These are phyloP conservation scores for Erythrocercus mccallii DNA, from an alignment of 2,113 vertebrate genomes.

Conservation along the genomic window DNA sequence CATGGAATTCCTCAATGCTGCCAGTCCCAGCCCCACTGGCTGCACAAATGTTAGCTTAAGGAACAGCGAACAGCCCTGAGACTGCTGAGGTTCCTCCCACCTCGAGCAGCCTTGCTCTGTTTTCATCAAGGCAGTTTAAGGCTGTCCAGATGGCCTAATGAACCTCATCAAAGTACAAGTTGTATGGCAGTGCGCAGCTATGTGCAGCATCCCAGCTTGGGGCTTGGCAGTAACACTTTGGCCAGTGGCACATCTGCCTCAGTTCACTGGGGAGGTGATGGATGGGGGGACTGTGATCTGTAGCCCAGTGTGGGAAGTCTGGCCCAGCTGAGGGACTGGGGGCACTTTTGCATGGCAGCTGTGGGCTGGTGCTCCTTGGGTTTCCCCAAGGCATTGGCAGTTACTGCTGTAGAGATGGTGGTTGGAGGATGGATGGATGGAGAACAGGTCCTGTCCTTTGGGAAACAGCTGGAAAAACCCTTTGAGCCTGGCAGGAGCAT, in stretches of 20 bases:
- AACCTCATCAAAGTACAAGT: constrained; percentile 40
- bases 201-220: constrained; percentile 12
- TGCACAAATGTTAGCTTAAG: background rate
- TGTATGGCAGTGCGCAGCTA: background rate
- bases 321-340: background rate
- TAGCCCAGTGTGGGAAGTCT: background rate
- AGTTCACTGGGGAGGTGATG: background rate
- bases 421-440: no score
- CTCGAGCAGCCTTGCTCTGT: background rate
- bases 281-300: background rate
- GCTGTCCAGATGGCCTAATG: constrained; percentile 43
- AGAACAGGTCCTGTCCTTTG: background rate
- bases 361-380: background rate
- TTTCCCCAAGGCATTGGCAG: background rate
- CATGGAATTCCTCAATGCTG: background rate
- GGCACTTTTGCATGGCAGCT: background rate
- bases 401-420: background rate
- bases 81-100: background rate
- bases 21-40: background rate
- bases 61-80: background rate
- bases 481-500: background rate
- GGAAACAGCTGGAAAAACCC: background rate
- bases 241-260: background rate
- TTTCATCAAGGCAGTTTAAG: constrained; percentile 26
- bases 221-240: background rate